Base-by-base conservation (phyloP, 1,140 invertebrate genomes). In the Diploscapter pachys region DNA sequence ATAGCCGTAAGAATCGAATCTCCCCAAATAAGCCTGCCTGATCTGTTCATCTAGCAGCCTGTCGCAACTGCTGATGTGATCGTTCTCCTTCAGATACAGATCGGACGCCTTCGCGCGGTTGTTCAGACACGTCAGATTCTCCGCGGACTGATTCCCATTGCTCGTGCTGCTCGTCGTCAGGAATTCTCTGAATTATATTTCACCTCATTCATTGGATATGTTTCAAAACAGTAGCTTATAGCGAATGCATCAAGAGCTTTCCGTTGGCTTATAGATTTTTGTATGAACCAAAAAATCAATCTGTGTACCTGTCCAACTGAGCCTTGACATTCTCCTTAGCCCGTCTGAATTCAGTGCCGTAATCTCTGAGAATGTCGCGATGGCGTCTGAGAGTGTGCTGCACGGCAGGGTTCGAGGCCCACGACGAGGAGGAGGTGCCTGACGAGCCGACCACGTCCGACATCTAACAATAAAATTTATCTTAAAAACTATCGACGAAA, bases 351-450 rank as follows among this genome's bases (percentile, higher is more conserved):
- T 98, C 95, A 83, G 93, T 90, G 49, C 91, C 91, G 83, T 98
- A 96, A 83, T 97, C 95, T 86, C 93, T 90, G 62, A 94, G 87
- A 81, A 98, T 98, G 86, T 98, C 95, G 81, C 93, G 90, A 85
- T 98, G 96, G 52, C 95, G 89, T 85, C 97, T 93, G 73, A 96
- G 89, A 3, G 93, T 98, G 83, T 98, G 94, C 72, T 93, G 88
- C 82, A 94, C 91, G 4, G 92, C 92, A 4, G 88, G 86, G 76
- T 82, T 86, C 3, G 59, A 50, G 5, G 72, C 56, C 76, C 76
- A 78, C 6, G 63, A 55, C 3, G 63, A 53, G 0, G 65, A 68
- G 1, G 76, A 75, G n/a, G 64, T 55, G 49, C 53, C 72, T 3
- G 56, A 31, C 31, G 31, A 31, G 31, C 31, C 73, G 2, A 73